Evolutionary conservation across 2,888 invertebrate species (phyloP), one percentile per base, ranked within the genome.

Genomic region (Leptinotarsa tumamoca): DNA sequence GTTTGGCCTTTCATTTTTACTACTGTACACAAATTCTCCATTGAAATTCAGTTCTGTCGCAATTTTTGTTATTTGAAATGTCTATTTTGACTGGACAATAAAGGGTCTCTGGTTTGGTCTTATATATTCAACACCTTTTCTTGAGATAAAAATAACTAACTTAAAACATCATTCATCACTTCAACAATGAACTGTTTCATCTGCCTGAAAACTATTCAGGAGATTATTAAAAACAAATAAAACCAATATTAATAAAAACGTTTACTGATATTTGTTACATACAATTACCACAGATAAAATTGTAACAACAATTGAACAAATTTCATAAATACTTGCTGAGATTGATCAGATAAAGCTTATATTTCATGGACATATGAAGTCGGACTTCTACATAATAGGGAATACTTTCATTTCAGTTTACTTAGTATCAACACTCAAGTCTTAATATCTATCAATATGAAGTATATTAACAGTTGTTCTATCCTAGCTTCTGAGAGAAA

Each of bases 301-400:
- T 17, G 52, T 52, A 52, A 52, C 52, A 52, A 52, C n/a, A 52
- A 52, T 52, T 17, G 0, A 52, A 52, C 15, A 52, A 15, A 52
- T 52, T 52, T 52, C 52, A 52, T 52, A n/a, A 17, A 52, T 52
- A 52, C n/a, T n/a, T 52, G 2, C 33, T 5, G 17, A 52, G 17
- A 52, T 52, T 15, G 15, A 17, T 52, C 52, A 52, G 52, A 15
- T 52, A 52, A 14, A 52, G 52, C n/a, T 52, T n/a, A 52, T 52
- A 33, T 4, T 17, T 63, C 13, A 63, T 33, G 1, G 33, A 75
- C 71, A 78, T 75, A 78, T 78, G 75, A 75, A 77, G 72, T 75
- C 56, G 23, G 21, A 61, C 4, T 27, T 73, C 75, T 75, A 78
- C 75, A 78, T 51, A 75, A 75, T 78, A 78, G 66, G 63, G 69